A percentile compares a stretch with the other conserved stretches of the same genome.
These are phyloP conservation scores for Anastatus disparis DNA, from an alignment of 1,140 invertebrate species.

Conservation along the genomic window DNA sequence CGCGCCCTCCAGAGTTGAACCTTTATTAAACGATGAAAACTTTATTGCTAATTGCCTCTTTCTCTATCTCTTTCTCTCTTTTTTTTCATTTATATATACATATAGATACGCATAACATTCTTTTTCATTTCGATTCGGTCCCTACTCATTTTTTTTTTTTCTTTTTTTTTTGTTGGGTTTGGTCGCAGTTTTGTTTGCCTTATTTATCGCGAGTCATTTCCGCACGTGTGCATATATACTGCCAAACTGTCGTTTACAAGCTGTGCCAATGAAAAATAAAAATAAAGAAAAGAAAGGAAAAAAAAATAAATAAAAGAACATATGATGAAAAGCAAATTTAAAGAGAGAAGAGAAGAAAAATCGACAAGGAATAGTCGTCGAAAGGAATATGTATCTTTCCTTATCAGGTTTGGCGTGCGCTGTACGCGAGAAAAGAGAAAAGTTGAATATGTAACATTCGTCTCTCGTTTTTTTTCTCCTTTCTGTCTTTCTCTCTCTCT, in stretches of 20 bases:
- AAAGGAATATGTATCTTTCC: constrained; percentile 7
- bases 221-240: neutral
- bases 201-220: constrained; percentile 33
- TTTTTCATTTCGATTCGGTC: too few relatives aligned
- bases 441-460: too few relatives aligned
- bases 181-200: neutral
- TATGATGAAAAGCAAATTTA: too few relatives aligned
- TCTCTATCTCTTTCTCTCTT: constrained; percentile 21
- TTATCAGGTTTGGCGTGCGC: too few relatives aligned
- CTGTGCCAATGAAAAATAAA: too few relatives aligned
- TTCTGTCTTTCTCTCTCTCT: too few relatives aligned
- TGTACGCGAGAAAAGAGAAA: constrained; percentile 19
- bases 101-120: too few relatives aligned
- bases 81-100: too few relatives aligned
- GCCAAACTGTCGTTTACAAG: neutral
- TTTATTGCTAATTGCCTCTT: constrained; percentile 63
- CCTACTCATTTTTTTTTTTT: too few relatives aligned
- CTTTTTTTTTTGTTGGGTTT: too few relatives aligned
- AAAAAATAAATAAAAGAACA: neutral
- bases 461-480: too few relatives aligned
- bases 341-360: neutral
- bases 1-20: constrained; percentile 46
- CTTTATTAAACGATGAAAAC: constrained; percentile 65
- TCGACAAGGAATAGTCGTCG: neutral
- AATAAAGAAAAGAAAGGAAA: too few relatives aligned